These are phyloP conservation scores for Salvelinus sp. DNA, from an alignment of 2,113 vertebrate genomes.

Conservation along the genomic window DNA sequence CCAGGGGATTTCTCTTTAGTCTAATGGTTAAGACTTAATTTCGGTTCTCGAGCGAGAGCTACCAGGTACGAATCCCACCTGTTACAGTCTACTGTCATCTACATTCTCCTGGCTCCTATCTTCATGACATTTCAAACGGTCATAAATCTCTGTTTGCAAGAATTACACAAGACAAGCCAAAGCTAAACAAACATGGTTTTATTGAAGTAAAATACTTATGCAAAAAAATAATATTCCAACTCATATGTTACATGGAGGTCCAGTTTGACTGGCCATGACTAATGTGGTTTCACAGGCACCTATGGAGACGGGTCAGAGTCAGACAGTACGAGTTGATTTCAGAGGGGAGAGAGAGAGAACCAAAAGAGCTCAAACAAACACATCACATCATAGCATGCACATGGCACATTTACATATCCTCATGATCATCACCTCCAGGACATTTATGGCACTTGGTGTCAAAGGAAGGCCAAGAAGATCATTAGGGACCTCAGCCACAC, in stretches of 20 bases:
- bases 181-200: background rate
- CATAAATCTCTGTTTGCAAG: no score
- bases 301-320: background rate
- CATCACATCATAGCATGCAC: background rate
- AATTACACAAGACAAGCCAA: background rate
- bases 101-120: no score
- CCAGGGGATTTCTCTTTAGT: no score
- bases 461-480: no score
- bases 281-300: conserved; percentile 16
- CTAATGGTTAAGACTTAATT: no score
- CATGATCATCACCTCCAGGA: background rate
- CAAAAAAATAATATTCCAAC: background rate
- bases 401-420: background rate
- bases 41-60: no score
- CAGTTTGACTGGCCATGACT: conserved; percentile 7
- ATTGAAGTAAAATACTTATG: background rate
- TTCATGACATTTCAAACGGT: no score
- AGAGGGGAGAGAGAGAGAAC: background rate
- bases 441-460: no score
- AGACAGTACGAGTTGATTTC: background rate
- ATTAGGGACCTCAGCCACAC: no score
- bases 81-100: no score
- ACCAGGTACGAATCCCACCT: no score
- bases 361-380: background rate
- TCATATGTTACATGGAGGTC: conserved; percentile 5